Conservation (phyloP, 2,797 vertebrate genomes). For the Hemitrygon akajei region DNA sequence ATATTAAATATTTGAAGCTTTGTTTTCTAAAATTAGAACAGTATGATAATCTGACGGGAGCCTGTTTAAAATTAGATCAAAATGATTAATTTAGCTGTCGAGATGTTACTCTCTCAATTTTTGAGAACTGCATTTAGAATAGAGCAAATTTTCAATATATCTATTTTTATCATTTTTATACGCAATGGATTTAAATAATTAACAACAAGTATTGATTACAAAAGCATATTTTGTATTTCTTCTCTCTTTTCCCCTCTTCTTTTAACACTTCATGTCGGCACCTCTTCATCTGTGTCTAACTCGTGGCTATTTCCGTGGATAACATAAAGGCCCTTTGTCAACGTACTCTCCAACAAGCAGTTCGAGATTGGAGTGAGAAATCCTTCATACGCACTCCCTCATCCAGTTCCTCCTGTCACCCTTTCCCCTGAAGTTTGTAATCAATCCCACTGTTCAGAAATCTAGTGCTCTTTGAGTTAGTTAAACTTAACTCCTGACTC, state of each 20-base stretch:
- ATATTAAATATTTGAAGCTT: not conserved
- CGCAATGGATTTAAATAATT: not conserved
- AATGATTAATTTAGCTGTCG: not conserved
- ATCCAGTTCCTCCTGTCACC: too few relatives aligned
- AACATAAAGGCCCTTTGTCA: not conserved
- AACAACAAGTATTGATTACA: not conserved
- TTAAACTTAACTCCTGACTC: too few relatives aligned
- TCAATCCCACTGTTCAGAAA: too few relatives aligned
- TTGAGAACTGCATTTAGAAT: not conserved
- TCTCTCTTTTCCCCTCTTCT: not conserved
- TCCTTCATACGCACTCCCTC: not conserved
- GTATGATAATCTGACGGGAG: not conserved
- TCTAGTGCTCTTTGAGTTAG: too few relatives aligned
- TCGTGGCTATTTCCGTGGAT: not conserved
- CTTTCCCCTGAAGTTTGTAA: too few relatives aligned
- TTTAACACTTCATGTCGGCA: not conserved
- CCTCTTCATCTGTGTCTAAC: not conserved
- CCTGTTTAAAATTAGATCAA: not conserved
- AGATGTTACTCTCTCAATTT: not conserved
- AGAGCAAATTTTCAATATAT: not conserved
- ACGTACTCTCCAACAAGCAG: not conserved
- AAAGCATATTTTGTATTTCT: not conserved
- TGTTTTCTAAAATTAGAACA: slow-evolving; percentile 30
- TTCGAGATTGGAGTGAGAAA: not conserved
- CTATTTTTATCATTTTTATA: not conserved